Conservation (phyloP, 1,140 invertebrate species). For the Potamilus streckersoni region DNA sequence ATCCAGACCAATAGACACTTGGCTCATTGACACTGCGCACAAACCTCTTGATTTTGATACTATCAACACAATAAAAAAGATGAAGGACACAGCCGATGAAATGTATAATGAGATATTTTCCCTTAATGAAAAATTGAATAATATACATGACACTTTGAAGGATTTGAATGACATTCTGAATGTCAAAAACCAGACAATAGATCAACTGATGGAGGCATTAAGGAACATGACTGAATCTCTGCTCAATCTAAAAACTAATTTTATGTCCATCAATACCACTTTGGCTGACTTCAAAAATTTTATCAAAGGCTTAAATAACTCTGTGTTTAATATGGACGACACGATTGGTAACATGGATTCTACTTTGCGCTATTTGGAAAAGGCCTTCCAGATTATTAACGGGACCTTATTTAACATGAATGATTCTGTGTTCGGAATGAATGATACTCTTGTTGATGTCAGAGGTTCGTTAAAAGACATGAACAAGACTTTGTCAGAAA, state of each 20-base stretch:
- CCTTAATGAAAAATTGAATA: slow-evolving; percentile 11
- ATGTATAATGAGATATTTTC: no score
- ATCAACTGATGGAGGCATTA: slow-evolving; percentile 11
- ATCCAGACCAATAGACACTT: no score
- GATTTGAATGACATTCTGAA: slow-evolving; percentile 26
- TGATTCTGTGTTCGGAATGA: slow-evolving; percentile 1
- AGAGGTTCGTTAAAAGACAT: slow-evolving; percentile 11
- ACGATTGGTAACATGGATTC: slow-evolving; percentile 19
- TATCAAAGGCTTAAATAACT: slow-evolving; percentile 17
- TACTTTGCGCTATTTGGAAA: slow-evolving; percentile 13
- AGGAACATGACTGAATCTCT: slow-evolving; percentile 27
- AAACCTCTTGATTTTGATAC: no score
- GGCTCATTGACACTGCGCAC: no score
- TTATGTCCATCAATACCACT: slow-evolving; percentile 19
- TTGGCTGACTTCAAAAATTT: slow-evolving; percentile 19
- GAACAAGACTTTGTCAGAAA: slow-evolving; percentile 18
- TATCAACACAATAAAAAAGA: no score
- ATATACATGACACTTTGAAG: slow-evolving; percentile 20
- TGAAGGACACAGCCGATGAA: no score
- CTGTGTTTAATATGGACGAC: slow-evolving; percentile 25
- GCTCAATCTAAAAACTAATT: slow-evolving; percentile 21
- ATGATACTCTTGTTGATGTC: slow-evolving; percentile 12
- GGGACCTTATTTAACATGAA: slow-evolving; percentile 14
- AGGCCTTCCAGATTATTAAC: slow-evolving; percentile 8
- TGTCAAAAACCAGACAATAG: slow-evolving; percentile 21